Conservation (phyloP, 2,113 vertebrate species). For the Cephalopterus ornatus region DNA sequence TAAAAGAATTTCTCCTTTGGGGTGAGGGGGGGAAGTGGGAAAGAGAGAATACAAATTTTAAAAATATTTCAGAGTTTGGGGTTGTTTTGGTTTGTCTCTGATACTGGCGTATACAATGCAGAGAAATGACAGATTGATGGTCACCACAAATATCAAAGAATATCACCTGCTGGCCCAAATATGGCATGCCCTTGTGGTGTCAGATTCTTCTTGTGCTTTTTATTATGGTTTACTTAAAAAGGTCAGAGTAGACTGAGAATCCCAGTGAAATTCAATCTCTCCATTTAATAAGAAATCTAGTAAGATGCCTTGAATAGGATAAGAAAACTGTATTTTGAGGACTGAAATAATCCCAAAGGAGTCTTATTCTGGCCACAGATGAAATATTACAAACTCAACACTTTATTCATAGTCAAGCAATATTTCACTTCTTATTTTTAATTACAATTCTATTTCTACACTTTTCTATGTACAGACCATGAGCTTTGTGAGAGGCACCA, state of each 20-base stretch:
- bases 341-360: not conserved
- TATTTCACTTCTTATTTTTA: not conserved
- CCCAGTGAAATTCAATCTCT: conserved; percentile 67
- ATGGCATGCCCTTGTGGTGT: conserved; percentile 23
- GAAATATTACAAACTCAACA: not conserved
- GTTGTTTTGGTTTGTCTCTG: not conserved
- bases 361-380: not conserved
- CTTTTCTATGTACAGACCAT: not conserved
- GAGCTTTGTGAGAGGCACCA: not conserved
- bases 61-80: not conserved
- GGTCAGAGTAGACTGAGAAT: conserved; percentile 64
- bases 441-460: not conserved
- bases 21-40: too few species aligned
- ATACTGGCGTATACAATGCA: not conserved
- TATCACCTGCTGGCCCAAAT: conserved; percentile 64
- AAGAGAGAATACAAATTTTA: not conserved
- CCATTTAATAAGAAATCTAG: conserved; percentile 65
- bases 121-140: conserved; percentile 46
- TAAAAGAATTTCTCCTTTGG: not conserved
- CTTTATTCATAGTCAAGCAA: not conserved
- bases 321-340: conserved; percentile 33
- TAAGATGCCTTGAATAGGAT: conserved; percentile 36
- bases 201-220: conserved; percentile 62
- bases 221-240: conserved; percentile 59
- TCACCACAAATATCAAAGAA: conserved; percentile 49